These are phyloP conservation scores for Puntigrus tetrazona DNA, from an alignment of 2,113 vertebrate genomes.

Conservation along the genomic window DNA sequence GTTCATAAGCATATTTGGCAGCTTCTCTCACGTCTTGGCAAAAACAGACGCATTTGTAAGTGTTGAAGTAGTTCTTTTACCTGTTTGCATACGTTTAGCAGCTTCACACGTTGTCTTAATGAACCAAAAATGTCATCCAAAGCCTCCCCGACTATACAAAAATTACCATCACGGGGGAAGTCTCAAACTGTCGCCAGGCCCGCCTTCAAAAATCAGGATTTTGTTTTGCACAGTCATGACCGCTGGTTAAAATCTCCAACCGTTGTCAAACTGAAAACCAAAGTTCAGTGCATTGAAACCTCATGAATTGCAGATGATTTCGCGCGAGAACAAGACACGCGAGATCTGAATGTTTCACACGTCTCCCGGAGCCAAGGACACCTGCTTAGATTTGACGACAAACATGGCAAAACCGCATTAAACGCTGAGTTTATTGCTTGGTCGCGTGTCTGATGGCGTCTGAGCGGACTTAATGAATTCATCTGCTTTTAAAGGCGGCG, in stretches of 20 bases:
- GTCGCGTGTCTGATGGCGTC: not conserved
- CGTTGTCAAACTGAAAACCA: not conserved
- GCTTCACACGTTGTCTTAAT: not conserved
- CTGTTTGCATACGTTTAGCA: not conserved
- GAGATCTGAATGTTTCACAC: not conserved
- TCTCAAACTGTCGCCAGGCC: not conserved
- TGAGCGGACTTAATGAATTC: not conserved
- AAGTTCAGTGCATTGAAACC: not conserved
- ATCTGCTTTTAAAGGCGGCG: not conserved
- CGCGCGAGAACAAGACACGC: not conserved
- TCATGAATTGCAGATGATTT: conserved; percentile 16
- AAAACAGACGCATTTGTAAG: not conserved
- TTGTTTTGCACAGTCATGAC: not conserved
- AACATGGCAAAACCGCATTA: conserved; percentile 1
- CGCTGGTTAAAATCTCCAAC: not conserved
- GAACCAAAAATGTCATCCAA: not conserved
- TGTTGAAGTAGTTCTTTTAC: not conserved
- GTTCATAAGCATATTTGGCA: not conserved
- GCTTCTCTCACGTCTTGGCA: not conserved
- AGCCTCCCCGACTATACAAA: not conserved
- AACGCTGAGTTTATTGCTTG: not conserved
- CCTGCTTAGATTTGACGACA: conserved; percentile 20
- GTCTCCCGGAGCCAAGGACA: conserved; percentile 3
- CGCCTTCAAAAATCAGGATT: not conserved
- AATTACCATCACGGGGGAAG: not conserved